Conservation (phyloP, 2,797 vertebrate genomes). For the Typhlichthys eigenmanni region DNA sequence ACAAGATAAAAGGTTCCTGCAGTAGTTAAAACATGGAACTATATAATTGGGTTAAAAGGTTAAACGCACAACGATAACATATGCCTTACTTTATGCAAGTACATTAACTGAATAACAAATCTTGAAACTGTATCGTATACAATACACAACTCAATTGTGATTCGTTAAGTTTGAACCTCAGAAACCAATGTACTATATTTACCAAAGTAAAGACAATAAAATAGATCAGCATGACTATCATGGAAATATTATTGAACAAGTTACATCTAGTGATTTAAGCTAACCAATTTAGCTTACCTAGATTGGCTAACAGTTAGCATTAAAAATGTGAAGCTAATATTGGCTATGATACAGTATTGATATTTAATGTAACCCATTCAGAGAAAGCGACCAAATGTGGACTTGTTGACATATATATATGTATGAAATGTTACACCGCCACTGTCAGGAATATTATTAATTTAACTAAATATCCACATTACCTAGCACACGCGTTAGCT, state of each 20-base stretch:
- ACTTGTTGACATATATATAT: not conserved
- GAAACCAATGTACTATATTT: not conserved
- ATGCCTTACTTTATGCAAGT: constrained; percentile 11
- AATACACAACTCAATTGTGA: not conserved
- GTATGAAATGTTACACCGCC: not conserved
- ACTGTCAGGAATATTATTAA: not conserved
- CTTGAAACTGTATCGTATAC: constrained; percentile 2
- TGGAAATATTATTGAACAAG: not conserved
- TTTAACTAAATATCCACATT: constrained; percentile 9
- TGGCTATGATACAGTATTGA: constrained; percentile 16
- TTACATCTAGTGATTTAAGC: constrained; percentile 12
- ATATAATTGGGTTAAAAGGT: constrained; percentile 43
- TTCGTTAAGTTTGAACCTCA: not conserved
- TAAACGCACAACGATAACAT: constrained; percentile 44
- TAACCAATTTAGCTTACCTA: constrained; percentile 20
- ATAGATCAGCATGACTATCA: not conserved
- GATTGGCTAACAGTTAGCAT: constrained; percentile 51
- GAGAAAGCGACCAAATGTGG: not conserved
- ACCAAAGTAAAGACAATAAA: not conserved
- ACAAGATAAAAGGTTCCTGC: constrained; percentile 51
- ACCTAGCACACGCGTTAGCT: constrained; percentile 26
- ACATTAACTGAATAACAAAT: constrained; percentile 4
- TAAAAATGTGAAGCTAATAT: constrained; percentile 40
- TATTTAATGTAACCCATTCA: constrained; percentile 10
- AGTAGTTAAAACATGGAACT: not conserved